Percentiles rank a stretch among this genome's conserved stretches.
Evolutionary conservation across 2,888 invertebrate genomes (phyloP).

Genomic region (Drosophila vallismaia): DNA sequence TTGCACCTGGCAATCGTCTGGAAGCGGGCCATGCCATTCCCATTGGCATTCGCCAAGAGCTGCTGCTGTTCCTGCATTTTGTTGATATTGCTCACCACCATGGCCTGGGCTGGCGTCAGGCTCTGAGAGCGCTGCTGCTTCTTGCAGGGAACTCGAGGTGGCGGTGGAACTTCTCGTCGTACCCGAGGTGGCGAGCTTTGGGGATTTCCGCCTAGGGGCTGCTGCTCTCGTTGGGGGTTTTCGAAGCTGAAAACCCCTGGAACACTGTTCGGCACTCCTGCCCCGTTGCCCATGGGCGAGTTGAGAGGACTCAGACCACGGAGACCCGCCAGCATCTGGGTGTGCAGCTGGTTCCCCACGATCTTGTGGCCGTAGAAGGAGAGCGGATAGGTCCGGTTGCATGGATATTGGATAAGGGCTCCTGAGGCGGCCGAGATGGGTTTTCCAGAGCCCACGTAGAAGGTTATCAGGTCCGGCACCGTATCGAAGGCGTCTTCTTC

Average conservation of each 20-base stretch:
- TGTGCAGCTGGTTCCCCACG: conserved; percentile 84
- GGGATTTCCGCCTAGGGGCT: conserved; percentile 78
- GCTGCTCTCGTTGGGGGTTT: conserved; percentile 67
- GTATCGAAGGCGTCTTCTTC: conserved; percentile 97
- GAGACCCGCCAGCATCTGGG: conserved; percentile 83
- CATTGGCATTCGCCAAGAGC: conserved; percentile 43
- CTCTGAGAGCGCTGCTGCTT: conserved; percentile 91
- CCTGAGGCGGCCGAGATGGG: conserved; percentile 95
- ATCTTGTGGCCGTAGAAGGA: conserved; percentile 89
- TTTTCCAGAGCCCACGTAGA: conserved; percentile 95
- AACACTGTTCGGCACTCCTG: conserved; percentile 14
- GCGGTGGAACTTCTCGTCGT: conserved; percentile 84
- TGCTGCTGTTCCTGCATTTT: conserved; percentile 84
- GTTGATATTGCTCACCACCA: conserved; percentile 73
- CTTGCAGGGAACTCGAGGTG: conserved; percentile 85
- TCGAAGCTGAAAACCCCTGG: conserved; percentile 81
- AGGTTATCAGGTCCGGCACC: conserved; percentile 96
- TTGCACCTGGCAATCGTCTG: conserved; percentile 82
- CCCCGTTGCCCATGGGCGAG: conserved; percentile 83
- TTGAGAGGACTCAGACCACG: conserved; percentile 83
- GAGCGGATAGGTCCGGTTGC: conserved; percentile 91
- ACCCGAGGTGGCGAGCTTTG: conserved; percentile 86
- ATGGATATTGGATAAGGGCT: conserved; percentile 93
- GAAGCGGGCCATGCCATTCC: conserved; percentile 72
- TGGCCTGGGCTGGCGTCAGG: conserved; percentile 87